A percentile compares a stretch with the other conserved stretches of the same genome.
phyloP scores from a whole-genome alignment of 2,888 invertebrate species.

The Drosophila anomelani region DNA sequence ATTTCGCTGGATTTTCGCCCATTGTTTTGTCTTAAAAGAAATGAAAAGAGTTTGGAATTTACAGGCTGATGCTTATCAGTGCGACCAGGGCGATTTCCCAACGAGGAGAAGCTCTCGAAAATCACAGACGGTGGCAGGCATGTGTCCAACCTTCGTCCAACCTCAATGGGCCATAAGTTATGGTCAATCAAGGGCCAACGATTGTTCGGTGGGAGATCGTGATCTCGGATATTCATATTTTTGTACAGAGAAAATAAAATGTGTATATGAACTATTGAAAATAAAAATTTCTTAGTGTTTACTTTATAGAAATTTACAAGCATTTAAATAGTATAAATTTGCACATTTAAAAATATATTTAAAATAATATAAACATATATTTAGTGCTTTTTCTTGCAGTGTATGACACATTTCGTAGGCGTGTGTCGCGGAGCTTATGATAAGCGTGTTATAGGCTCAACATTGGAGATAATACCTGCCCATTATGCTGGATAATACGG shows the following conservation, averaged over 20 bases:
- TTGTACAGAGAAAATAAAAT: background rate
- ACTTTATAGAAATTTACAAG: background rate
- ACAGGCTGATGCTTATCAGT: slow-evolving; percentile 13
- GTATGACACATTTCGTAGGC: slow-evolving; percentile 23
- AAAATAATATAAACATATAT: background rate
- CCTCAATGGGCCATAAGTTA: slow-evolving; percentile 45
- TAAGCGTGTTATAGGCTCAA: slow-evolving; percentile 17
- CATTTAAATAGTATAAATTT: background rate
- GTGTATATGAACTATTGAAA: background rate
- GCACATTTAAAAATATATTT: background rate
- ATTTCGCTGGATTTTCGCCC: slow-evolving; percentile 10
- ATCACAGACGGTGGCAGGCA: slow-evolving; percentile 4
- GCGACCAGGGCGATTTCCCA: slow-evolving; percentile 14
- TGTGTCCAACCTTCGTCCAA: slow-evolving; percentile 42
- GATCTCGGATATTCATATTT: slow-evolving; percentile 9
- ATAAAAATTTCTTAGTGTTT: background rate
- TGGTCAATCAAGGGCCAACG: slow-evolving; percentile 29
- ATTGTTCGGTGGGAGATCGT: slow-evolving; percentile 24
- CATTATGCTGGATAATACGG: slow-evolving; percentile 15
- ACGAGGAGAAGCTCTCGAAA: slow-evolving; percentile 4
- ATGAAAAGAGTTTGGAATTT: background rate
- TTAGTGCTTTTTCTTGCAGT: background rate
- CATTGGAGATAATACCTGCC: slow-evolving; percentile 9
- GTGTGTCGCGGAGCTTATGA: slow-evolving; percentile 22
- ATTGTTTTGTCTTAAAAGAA: background rate